Evolutionary conservation across 2,888 invertebrate species (phyloP), one percentile per base, ranked within the genome.

Genomic region (Aproaerema taeniolella): DNA sequence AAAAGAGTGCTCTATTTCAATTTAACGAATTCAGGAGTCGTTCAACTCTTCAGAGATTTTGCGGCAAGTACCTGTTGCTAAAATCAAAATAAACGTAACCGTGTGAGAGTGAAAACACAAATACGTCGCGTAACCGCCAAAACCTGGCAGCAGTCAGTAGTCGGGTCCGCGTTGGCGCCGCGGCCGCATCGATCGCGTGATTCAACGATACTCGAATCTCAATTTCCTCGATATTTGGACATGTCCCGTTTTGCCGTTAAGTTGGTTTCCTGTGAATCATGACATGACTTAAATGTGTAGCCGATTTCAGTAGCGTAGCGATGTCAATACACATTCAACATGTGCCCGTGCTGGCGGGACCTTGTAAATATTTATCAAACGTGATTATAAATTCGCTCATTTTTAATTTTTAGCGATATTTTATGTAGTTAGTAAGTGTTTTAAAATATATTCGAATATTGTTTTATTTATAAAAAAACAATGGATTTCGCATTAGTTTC

Each of bases 181-280:
- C 79, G 79, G 74, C 70, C 67, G 56, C 55, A 71, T 70, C 67
- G 80, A 78, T 62, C 77, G 77, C 64, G 55, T 71, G 80, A 77
- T 51, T 79, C 78, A 67, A 57, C 67, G 57, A 51, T 45, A 47
- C 50, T 53, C 61, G 64, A 66, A 55, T 57, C 64, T 56, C 52
- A 29, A 67, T 67, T 74, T 63, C 53, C 50, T 49, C 53, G 63
- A 50, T 64, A 65, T 70, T 70, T 63, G 68, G 64, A 77, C 70
- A 74, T 81, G 72, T 65, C 68, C 82, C 81, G 76, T 79, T 82
- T 72, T 52, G 64, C 71, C 58, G 64, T 67, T 70, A 67, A 51
- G 62, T 54, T 63, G 68, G 67, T 77, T 73, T 77, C 77, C 81
- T 78, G 78, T 82, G 82, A 85, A 72, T 83, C 82, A 83, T 68